Evolutionary conservation across 2,113 vertebrate species (phyloP), one percentile per base, ranked within the genome.

Genomic region (Tragelaphus scriptus): DNA sequence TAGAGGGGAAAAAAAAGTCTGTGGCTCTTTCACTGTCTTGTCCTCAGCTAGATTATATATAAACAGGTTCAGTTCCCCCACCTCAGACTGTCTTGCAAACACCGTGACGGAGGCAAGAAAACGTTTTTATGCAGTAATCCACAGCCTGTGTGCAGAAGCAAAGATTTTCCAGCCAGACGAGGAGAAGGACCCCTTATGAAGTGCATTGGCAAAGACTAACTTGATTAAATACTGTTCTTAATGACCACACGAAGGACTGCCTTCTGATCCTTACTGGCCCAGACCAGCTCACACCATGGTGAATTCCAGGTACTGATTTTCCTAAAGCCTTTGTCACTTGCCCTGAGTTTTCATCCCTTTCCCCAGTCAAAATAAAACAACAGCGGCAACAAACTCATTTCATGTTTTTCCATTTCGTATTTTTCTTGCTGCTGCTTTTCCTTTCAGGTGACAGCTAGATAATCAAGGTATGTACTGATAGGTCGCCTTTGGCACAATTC

Each of bases 261-360:
- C n/a, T 81, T 40, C 7, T 0, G 9, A 26, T 58, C n/a, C 85
- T 40, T 8, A 15, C 44, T 36, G 59, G 53, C 40, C 59, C 4
- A 3, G 7, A 49, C 90, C 44, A 10, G 44, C 9, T 56, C 53
- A 77, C 15, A 0, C 49, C 49, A 6, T 0, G 1, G 19, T 7
- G 44, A 59, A 40, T 28, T 51, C 93, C 68, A 26, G n/a, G 90
- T 3, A 16, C 79, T 2, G 55, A 55, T 63, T 47, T 71, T 40
- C 36, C 93, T 26, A 51, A 84, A 75, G n/a, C 40, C 68, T 19
- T 12, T 12, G 0, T 12, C 17, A 55, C 84, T 85, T 40, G 84
- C 80, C 77, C 30, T 13, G 75, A 53, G 47, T 12, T 53, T 58
- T 55, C 51, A 26, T 44, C 61, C 53, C 7, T 65, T 47, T 61